Evolutionary conservation across 2,113 vertebrate species (phyloP).

Genomic region (Gila orcuttii): DNA sequence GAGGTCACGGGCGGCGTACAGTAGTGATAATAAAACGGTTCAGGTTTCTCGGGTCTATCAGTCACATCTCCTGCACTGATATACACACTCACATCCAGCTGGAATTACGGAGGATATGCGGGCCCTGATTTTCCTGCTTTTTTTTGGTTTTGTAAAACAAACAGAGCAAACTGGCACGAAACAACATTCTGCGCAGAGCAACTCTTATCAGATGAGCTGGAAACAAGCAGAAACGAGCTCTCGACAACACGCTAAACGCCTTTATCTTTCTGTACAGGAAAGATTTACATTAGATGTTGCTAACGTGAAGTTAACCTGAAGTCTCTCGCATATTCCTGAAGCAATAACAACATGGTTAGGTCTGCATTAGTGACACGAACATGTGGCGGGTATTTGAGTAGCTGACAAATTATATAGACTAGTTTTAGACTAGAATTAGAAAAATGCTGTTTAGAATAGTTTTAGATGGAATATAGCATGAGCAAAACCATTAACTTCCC

Average conservation of each 20-base stretch:
- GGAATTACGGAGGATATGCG: constrained; percentile 64
- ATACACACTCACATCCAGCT: constrained; percentile 57
- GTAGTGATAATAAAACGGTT: neutral
- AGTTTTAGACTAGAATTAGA: neutral
- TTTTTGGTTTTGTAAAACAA: constrained; percentile 70
- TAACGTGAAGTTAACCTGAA: neutral
- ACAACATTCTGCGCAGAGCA: constrained; percentile 62
- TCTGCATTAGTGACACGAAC: too few relatives aligned
- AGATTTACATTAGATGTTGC: neutral
- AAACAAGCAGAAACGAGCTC: constrained; percentile 24
- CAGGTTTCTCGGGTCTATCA: neutral
- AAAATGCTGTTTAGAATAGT: neutral
- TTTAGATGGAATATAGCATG: neutral
- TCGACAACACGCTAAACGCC: neutral
- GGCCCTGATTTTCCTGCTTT: constrained; percentile 63
- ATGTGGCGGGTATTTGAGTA: neutral
- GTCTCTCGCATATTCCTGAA: too few relatives aligned
- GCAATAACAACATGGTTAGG: too few relatives aligned
- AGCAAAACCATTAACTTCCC: neutral
- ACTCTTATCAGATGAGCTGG: constrained; percentile 71
- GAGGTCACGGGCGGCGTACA: neutral
- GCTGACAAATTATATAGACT: neutral
- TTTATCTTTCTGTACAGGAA: neutral
- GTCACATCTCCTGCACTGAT: constrained; percentile 37
- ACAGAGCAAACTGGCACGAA: constrained; percentile 68